Evolutionary conservation across 2,797 vertebrate genomes (phyloP).

Genomic region (Neosalanx taihuensis): DNA sequence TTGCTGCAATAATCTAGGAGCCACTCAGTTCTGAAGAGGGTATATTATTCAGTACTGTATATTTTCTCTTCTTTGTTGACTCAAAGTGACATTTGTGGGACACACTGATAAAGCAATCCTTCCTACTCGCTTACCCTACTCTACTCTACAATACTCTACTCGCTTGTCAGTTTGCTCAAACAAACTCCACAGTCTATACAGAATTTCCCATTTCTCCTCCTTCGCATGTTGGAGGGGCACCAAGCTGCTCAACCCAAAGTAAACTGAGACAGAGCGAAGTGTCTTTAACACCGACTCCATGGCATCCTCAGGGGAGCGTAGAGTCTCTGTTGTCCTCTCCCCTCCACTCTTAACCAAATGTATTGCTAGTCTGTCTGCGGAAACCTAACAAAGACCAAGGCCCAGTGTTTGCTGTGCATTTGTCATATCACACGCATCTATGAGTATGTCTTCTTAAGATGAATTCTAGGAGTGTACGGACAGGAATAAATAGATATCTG

Average conservation of each 20-base stretch:
- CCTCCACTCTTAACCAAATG: slow-evolving; percentile 87
- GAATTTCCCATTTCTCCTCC: slow-evolving; percentile 60
- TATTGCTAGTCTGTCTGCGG: slow-evolving; percentile 85
- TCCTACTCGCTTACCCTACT: too few species aligned
- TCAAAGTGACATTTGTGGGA: slow-evolving; percentile 77
- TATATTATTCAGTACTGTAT: slow-evolving; percentile 62
- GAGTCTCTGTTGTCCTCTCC: slow-evolving; percentile 75
- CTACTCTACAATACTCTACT: too few species aligned
- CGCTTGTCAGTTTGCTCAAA: too few species aligned
- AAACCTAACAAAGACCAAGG: slow-evolving; percentile 80
- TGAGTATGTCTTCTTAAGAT: slow-evolving; percentile 87
- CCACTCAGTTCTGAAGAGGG: slow-evolving; percentile 58
- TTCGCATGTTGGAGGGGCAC: slow-evolving; percentile 45
- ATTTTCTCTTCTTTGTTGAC: slow-evolving; percentile 64
- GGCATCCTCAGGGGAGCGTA: slow-evolving; percentile 69
- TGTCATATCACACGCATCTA: slow-evolving; percentile 91
- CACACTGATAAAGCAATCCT: slow-evolving; percentile 75
- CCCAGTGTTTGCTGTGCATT: slow-evolving; percentile 83
- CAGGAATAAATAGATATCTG: slow-evolving; percentile 86
- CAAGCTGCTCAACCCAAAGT: slow-evolving; percentile 62
- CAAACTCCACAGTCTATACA: slow-evolving; percentile 57
- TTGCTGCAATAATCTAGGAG: slow-evolving; percentile 56
- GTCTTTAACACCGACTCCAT: slow-evolving; percentile 71
- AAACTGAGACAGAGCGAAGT: slow-evolving; percentile 69
- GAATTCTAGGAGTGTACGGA: slow-evolving; percentile 79